Conservation (phyloP, 2,888 invertebrate genomes). For the Drosophila koepferae region DNA sequence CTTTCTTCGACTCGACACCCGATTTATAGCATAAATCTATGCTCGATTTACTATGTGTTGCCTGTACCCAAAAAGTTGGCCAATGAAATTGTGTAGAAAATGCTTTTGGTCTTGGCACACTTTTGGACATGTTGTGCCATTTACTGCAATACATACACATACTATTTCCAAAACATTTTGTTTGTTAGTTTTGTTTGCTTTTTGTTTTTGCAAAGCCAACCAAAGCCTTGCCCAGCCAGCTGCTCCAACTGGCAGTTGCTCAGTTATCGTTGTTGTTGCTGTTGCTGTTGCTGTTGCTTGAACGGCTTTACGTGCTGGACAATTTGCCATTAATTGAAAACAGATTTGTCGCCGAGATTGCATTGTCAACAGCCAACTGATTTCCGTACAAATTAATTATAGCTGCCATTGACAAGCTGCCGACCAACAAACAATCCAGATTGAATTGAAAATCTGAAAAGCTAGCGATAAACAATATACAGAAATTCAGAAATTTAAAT, state of each 20-base stretch:
- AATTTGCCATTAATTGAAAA: slow-evolving; percentile 79
- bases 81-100: slow-evolving; percentile 41
- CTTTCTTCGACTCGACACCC: background rate
- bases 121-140: slow-evolving; percentile 8
- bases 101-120: slow-evolving; percentile 16
- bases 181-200: slow-evolving; percentile 13
- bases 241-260: slow-evolving; percentile 21
- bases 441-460: slow-evolving; percentile 13
- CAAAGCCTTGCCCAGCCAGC: slow-evolving; percentile 14
- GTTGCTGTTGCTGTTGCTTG: slow-evolving; percentile 19
- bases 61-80: slow-evolving; percentile 14
- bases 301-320: slow-evolving; percentile 65
- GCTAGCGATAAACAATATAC: slow-evolving; percentile 21
- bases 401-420: slow-evolving; percentile 65
- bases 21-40: slow-evolving; percentile 23
- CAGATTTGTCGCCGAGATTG: slow-evolving; percentile 75
- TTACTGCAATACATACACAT: slow-evolving; percentile 10
- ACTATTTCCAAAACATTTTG: background rate
- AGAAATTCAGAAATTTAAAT: slow-evolving; percentile 31
- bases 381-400: slow-evolving; percentile 76
- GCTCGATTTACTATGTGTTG: slow-evolving; percentile 26
- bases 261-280: background rate
- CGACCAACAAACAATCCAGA: slow-evolving; percentile 3
- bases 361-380: slow-evolving; percentile 76
- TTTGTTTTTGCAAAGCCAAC: slow-evolving; percentile 29